Conservation (phyloP, 2,113 vertebrate species). For the Callaeas wilsoni region DNA sequence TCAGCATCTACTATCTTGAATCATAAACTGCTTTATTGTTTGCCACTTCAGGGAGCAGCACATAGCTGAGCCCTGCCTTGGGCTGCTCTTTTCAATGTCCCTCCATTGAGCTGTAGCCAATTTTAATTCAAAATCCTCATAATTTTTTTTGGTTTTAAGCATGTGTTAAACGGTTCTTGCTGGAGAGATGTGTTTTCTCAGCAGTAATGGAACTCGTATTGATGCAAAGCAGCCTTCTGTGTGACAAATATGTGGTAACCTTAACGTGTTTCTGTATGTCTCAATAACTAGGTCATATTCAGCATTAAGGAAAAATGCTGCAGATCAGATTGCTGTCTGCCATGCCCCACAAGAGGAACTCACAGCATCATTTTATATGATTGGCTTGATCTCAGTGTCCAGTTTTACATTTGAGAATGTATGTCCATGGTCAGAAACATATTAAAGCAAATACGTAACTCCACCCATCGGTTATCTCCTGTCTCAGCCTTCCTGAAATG, state of each 20-base stretch:
- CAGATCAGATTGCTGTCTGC: not conserved
- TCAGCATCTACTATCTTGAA: not conserved
- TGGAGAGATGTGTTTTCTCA: not conserved
- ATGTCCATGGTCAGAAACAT: not conserved
- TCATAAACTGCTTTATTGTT: not conserved
- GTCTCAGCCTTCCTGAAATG: constrained; percentile 16
- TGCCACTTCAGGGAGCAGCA: fast-evolving
- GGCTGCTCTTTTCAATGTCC: not conserved
- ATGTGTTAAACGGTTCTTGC: not conserved
- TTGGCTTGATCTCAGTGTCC: not conserved
- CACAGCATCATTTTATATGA: not conserved
- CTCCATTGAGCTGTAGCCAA: not conserved
- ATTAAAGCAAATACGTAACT: not conserved
- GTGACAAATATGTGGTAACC: not conserved
- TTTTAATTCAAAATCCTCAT: not conserved
- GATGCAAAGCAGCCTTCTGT: not conserved
- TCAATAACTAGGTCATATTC: not conserved
- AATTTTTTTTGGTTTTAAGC: not conserved
- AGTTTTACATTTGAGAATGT: not conserved
- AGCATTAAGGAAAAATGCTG: not conserved
- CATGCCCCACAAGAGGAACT: not conserved
- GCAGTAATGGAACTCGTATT: not conserved
- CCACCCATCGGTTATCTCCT: not conserved
- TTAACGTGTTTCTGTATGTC: fast-evolving
- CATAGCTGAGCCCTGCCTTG: not conserved